Evolutionary conservation across 2,113 vertebrate genomes (phyloP).

Genomic region (Porphyrio hochstetteri): DNA sequence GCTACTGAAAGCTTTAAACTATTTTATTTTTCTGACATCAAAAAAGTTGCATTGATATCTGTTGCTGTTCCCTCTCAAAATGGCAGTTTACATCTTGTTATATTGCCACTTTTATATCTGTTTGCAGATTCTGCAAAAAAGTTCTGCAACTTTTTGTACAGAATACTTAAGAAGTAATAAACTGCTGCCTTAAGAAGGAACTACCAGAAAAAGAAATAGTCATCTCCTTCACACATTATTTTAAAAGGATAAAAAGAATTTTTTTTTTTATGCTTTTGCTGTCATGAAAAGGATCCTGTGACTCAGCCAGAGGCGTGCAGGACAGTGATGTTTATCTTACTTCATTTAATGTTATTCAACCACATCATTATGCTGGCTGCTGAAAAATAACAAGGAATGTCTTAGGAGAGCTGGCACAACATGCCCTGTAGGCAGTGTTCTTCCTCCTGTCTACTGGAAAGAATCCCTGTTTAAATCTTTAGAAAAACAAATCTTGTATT

Average conservation of each 20-base stretch:
- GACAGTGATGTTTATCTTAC: constrained; percentile 23
- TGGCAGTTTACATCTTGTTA: not conserved
- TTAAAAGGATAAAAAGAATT: not conserved
- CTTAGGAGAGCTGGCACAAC: constrained; percentile 52
- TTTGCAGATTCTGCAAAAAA: not conserved
- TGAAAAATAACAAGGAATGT: constrained; percentile 40
- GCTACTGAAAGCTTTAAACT: not conserved
- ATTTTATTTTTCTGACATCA: not conserved
- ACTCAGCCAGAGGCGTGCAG: constrained; percentile 20
- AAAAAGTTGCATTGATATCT: not conserved
- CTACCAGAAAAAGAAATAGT: not conserved
- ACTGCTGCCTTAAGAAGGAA: not conserved
- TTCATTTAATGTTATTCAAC: constrained; percentile 67
- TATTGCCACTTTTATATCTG: not conserved
- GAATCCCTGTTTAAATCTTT: constrained; percentile 60
- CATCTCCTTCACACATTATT: not conserved
- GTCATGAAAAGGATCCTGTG: constrained; percentile 35
- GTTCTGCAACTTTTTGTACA: not conserved
- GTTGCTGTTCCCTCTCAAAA: not conserved
- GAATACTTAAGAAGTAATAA: not conserved
- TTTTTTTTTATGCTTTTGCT: not conserved
- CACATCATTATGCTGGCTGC: constrained; percentile 52
- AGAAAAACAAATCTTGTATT: constrained; percentile 59
- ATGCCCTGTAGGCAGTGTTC: constrained; percentile 33
- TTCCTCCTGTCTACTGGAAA: constrained; percentile 62